Evolutionary conservation across 1,140 invertebrate genomes (phyloP).

Genomic region (Chymomyza costata): DNA sequence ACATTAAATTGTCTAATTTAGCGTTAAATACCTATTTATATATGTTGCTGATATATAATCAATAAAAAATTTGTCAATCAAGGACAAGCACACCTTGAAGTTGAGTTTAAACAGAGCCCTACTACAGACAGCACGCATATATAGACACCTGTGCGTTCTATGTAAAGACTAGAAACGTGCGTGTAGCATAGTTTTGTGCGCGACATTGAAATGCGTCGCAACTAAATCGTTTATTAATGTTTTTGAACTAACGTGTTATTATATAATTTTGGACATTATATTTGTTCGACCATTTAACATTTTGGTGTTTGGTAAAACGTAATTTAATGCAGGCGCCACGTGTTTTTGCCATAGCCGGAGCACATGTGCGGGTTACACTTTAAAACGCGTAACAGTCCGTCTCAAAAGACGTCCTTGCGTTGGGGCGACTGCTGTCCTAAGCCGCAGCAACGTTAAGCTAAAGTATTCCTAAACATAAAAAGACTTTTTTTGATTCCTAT

Average conservation of each 20-base stretch:
- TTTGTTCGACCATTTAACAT: no score
- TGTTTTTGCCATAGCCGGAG: constrained; percentile 72
- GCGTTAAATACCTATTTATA: no score
- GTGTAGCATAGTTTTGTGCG: constrained; percentile 11
- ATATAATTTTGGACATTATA: constrained; percentile 21
- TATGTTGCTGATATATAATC: no score
- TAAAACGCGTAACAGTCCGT: constrained; percentile 95
- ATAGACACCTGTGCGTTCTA: no score
- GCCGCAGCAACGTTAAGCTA: neutral
- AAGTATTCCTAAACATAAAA: constrained; percentile 1
- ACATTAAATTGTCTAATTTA: no score
- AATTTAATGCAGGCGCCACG: constrained; percentile 52
- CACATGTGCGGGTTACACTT: constrained; percentile 95
- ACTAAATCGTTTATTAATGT: no score
- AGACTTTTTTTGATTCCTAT: constrained; percentile 10
- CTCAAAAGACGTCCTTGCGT: constrained; percentile 94
- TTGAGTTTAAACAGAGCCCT: no score
- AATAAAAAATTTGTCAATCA: neutral
- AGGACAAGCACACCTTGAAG: neutral
- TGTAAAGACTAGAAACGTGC: neutral
- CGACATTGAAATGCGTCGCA: neutral
- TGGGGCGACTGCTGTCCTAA: constrained; percentile 90
- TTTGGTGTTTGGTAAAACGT: no score
- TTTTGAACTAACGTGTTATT: constrained; percentile 10
- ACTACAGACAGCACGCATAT: no score